A percentile compares a stretch with the other conserved stretches of the same genome.
phyloP scores from a whole-genome alignment of 2,797 vertebrate species.

The Sebastes umbrosus region DNA sequence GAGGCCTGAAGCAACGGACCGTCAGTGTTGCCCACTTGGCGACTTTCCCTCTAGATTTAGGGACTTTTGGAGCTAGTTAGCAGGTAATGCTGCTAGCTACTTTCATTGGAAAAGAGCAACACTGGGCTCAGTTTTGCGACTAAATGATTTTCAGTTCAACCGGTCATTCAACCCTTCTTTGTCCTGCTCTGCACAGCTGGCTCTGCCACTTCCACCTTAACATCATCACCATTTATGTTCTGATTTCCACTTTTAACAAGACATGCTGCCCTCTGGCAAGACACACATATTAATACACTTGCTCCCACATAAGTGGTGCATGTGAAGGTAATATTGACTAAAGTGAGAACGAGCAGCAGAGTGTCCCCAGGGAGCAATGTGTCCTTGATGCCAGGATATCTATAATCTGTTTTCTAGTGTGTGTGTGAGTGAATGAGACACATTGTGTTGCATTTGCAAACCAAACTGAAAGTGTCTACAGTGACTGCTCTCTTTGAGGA shows the following conservation, averaged over 20 bases:
- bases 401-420: slow-evolving; percentile 66
- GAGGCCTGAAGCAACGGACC: too few relatives aligned
- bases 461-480: slow-evolving; percentile 29
- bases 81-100: too few relatives aligned
- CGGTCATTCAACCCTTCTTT: not conserved
- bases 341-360: slow-evolving; percentile 73
- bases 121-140: too few relatives aligned
- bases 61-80: too few relatives aligned
- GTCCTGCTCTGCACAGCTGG: slow-evolving; percentile 24
- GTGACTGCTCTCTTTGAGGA: slow-evolving; percentile 41
- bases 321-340: slow-evolving; percentile 79
- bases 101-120: too few relatives aligned
- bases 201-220: slow-evolving; percentile 26
- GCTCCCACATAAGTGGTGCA: slow-evolving; percentile 64
- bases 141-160: not conserved
- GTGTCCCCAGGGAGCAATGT: slow-evolving; percentile 69
- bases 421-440: slow-evolving; percentile 25
- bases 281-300: slow-evolving; percentile 62
- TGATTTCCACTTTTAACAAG: slow-evolving; percentile 62
- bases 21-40: too few relatives aligned
- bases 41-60: too few relatives aligned
- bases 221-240: slow-evolving; percentile 46
- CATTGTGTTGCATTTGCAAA: slow-evolving; percentile 57
- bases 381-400: slow-evolving; percentile 82
- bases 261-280: slow-evolving; percentile 57